Base-by-base conservation (phyloP, 2,888 invertebrate genomes). In the Augiades crinisus region DNA sequence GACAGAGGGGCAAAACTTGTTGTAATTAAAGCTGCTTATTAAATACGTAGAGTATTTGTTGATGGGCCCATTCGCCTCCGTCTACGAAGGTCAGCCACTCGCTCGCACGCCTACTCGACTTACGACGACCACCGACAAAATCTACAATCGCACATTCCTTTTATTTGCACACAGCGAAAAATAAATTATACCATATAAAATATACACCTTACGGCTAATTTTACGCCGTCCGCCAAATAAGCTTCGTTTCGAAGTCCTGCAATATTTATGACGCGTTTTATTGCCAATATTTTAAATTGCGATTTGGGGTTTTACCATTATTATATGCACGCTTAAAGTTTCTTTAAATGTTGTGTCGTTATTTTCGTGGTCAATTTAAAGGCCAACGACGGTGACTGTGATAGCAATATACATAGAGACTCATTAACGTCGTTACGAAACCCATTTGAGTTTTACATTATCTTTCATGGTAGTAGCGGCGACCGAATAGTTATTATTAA, bases 51-150 rank as follows among this genome's bases (percentile, higher is more conserved):
- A 69, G 70, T 71, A 64, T 63, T 60, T 54, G 70, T 71, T 76
- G 82, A 84, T 78, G 82, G 78, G 76, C 73, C 76, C 79, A 73
- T 77, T 84, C 78, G 78, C 78, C 67, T 75, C 65, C 69, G 70
- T 65, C 57, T 57, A 44, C 66, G 81, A 86, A 86, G 86, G 86
- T 76, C 85, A 72, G 54, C 81, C 78, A 68, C 73, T 77, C 68
- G 65, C 69, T 70, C 65, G 64, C 47, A 56, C 59, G 56, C 64
- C 65, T 58, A 62, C 59, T 61, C 57, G 30, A 43, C 51, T 54
- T 45, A 37, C 37, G 30, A 37, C 34, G 41, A 36, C 36, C 36
- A 36, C 41, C 24, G 41, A 41, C 41, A 27, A 49, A 49, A 21
- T 47, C 14, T n/a, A 47, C 38, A 40, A 47, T 8, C 22, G 16